Evolutionary conservation across 2,888 invertebrate genomes (phyloP).

Genomic region (Ametastegia equiseti): DNA sequence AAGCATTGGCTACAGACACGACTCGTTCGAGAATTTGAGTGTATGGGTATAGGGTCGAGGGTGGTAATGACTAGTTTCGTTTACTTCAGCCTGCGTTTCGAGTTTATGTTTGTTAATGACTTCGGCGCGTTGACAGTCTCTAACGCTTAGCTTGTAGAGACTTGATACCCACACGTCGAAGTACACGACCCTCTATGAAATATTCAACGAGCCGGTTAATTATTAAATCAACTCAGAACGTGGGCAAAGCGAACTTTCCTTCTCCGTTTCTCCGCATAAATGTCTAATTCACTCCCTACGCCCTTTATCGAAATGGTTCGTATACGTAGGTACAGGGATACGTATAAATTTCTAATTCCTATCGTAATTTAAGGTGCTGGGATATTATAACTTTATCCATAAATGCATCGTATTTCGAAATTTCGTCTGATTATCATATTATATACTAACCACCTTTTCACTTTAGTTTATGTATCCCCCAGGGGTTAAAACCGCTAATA

Average conservation of each 20-base stretch:
- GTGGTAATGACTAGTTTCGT: conserved; percentile 43
- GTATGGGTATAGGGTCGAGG: conserved; percentile 7
- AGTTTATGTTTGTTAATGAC: conserved; percentile 41
- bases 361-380: background rate
- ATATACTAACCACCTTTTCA: no score
- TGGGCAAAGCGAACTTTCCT: background rate
- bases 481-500: no score
- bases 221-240: conserved; percentile 27
- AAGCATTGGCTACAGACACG: background rate
- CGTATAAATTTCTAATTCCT: background rate
- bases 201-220: conserved; percentile 34
- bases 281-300: background rate
- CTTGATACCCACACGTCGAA: background rate
- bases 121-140: conserved; percentile 40
- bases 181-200: conserved; percentile 15
- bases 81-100: conserved; percentile 25
- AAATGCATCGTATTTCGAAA: background rate
- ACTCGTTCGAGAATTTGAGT: background rate
- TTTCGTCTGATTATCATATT: background rate
- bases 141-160: background rate
- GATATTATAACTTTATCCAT: background rate
- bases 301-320: background rate
- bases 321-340: background rate
- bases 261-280: background rate
- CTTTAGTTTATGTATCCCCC: no score